phyloP scores from a whole-genome alignment of 37 sponge, comb jelly and placozoan genomes.

The Diacarnus erythraeanus region DNA sequence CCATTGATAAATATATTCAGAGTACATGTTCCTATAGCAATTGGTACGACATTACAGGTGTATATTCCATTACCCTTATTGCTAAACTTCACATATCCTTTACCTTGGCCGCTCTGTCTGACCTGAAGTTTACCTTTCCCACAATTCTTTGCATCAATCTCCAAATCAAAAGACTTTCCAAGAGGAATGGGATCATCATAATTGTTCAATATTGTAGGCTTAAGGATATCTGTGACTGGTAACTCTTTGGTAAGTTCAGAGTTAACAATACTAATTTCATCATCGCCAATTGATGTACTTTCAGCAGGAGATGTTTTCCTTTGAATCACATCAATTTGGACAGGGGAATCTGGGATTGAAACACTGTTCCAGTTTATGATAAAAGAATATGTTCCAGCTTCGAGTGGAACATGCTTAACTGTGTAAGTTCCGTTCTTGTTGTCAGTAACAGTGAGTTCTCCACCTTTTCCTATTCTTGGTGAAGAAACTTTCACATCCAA shows the following conservation, averaged over 20 bases:
- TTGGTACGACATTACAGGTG: slow-evolving; percentile 21
- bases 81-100: slow-evolving; percentile 25
- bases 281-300: no score
- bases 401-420: slow-evolving; percentile 3
- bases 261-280: no score
- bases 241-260: not conserved
- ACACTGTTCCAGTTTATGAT: slow-evolving; percentile 25
- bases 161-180: slow-evolving; percentile 34
- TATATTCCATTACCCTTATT: slow-evolving; percentile 35
- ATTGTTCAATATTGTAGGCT: slow-evolving; percentile 15
- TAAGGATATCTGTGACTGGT: not conserved
- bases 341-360: slow-evolving; percentile 46
- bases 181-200: slow-evolving; percentile 25
- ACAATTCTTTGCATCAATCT: slow-evolving; percentile 55
- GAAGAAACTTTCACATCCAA: slow-evolving; percentile 26
- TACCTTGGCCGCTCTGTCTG: slow-evolving; percentile 32
- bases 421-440: slow-evolving; percentile 24
- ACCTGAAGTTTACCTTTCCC: slow-evolving; percentile 56
- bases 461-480: slow-evolving; percentile 18
- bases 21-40: slow-evolving; percentile 27
- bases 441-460: slow-evolving; percentile 21
- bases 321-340: slow-evolving; percentile 17
- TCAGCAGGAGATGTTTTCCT: no score
- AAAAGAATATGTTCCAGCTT: slow-evolving; percentile 41
- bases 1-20: slow-evolving; percentile 47